Evolutionary conservation across 2,888 invertebrate genomes (phyloP), one percentile per base, ranked within the genome.

Genomic region (Spisula solida): DNA sequence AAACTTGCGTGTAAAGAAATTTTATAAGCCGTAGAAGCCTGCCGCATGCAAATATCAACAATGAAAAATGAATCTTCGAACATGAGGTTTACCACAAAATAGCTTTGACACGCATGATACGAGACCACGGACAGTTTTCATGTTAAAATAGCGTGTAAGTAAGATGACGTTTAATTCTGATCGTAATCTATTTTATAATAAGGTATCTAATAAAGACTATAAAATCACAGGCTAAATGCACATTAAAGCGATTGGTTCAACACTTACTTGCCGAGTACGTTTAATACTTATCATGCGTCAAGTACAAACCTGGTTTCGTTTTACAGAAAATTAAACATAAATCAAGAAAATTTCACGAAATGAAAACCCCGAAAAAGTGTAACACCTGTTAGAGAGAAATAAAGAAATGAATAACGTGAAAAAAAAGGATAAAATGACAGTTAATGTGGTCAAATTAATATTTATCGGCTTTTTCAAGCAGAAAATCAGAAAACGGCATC

Each of bases 171-270:
- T 25, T 34, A 85, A 80, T 48, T 56, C 41, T 81, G 81, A 86
- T 81, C 60, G 25, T 47, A 41, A 86, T 86, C 86, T 86, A 81
- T 81, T 86, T 81, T 86, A 86, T 85, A 85, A 85, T 47, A 29
- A 31, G 55, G 56, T 85, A 79, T 79, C 85, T 79, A 55, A 85
- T 79, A 78, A 85, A 79, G 31, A 55, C 51, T 16, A 51, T 85
- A 79, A 85, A 85, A 78, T 79, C 25, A 41, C 85, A 47, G 31
- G 78, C 48, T 55, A 55, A 84, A 84, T 78, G 84, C 47, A 70
- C 84, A 78, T 75, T 82, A 82, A 75, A 51, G 29, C n/a, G 6
- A 25, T 18, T 83, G 16, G 47, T 12, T 51, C 14, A 16, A 75
- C 31, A 75, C 34, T 82, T 31, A 82, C 14, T 31, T 60, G 34